Evolutionary conservation across 1,140 invertebrate species (phyloP), one percentile per base, ranked within the genome.

Genomic region (Polyergus mexicanus): DNA sequence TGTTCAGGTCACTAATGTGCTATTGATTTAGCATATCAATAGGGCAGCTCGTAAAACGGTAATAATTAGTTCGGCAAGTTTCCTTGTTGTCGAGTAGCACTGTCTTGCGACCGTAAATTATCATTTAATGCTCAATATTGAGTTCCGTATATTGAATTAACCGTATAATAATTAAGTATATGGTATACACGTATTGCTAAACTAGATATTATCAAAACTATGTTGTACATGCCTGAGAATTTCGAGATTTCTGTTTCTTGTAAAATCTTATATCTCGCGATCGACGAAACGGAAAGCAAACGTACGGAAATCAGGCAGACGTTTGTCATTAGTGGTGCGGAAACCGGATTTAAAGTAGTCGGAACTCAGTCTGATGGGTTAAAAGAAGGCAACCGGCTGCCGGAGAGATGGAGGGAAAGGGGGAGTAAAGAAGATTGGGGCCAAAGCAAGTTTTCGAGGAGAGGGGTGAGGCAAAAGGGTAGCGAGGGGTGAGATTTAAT

Each of bases 241-340:
- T 81, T 32, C 38, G 28, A n/a, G 16, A 71, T 32, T 44, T n/a
- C 54, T 13, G 54, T 44, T 38, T 44, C 68, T 16, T 19, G 68
- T 44, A 19, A 38, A 58, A 11, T 83, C 56, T 74, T 74, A 60
- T 44, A 72, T 60, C 38, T 83, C 38, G 22, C 44, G 2, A 25
- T 47, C 65, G 66, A 44, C 38, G 51, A 32, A 58, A 13, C 35
- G 35, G 66, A 74, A 72, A 38, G 54, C 44, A 80, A 83, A 83
- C 68, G 54, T 62, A 83, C 78, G 77, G 89, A 89, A 91, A 88
- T 87, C 88, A 85, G 83, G 63, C 88, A 88, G 88, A 90, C 89
- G 90, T 87, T 89, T 88, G 89, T 91, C 89, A 89, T 92, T 92
- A 93, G 78, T 85, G 72, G 85, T 84, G 84, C 77, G 89, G 90